These are phyloP conservation scores for Sarcophilus harrisii DNA, from an alignment of 2,797 vertebrate species.

Conservation along the genomic window DNA sequence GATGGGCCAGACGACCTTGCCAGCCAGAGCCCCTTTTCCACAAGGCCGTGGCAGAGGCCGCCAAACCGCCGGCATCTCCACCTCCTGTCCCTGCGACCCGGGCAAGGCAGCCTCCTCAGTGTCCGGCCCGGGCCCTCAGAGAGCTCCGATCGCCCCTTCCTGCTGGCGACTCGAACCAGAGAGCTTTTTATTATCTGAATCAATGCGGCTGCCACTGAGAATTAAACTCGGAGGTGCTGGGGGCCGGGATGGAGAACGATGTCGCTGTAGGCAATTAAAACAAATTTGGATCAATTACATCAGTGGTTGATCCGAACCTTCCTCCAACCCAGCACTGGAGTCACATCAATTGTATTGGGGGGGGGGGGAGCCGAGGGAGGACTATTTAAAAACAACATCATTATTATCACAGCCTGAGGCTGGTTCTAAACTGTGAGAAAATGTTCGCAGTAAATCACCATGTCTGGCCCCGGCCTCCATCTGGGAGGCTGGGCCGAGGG, in stretches of 20 bases:
- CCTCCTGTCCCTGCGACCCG: neutral
- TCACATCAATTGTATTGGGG: neutral
- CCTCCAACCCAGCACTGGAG: neutral
- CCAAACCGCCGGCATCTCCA: neutral
- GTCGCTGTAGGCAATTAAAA: neutral
- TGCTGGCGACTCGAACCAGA: neutral
- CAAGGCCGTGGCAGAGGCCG: neutral
- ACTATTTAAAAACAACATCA: neutral
- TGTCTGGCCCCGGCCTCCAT: neutral
- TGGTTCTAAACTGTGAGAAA: neutral
- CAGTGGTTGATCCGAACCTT: neutral
- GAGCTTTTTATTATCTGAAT: neutral
- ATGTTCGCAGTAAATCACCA: neutral
- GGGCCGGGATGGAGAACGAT: neutral
- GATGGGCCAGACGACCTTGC: neutral
- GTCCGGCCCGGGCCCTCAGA: neutral
- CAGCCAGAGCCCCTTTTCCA: neutral
- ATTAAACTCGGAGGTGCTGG: neutral
- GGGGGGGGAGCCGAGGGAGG: neutral
- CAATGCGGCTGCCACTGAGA: neutral
- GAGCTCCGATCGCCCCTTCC: neutral
- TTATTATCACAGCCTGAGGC: neutral
- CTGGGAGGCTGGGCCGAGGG: neutral
- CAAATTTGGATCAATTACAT: neutral
- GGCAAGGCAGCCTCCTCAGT: neutral